Percentiles rank a stretch among this genome's conserved stretches.
These are phyloP conservation scores for Gallinago jamesoni DNA, from an alignment of 2,113 vertebrate genomes.

Conservation along the genomic window DNA sequence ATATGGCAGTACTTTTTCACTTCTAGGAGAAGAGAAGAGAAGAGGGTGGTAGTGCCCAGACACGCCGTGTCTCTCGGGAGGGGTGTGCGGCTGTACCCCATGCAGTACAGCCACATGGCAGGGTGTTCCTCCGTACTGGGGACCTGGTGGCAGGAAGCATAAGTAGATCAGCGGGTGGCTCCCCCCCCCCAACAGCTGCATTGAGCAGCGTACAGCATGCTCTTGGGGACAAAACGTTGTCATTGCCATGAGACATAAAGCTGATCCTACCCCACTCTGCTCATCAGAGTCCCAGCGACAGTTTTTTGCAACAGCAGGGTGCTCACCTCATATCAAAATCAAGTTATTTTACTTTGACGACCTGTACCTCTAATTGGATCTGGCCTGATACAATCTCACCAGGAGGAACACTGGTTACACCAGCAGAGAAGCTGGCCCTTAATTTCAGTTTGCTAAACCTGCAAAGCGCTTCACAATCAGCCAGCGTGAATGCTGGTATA, in stretches of 20 bases:
- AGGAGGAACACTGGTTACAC: background rate
- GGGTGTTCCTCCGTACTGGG: fast-evolving
- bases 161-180: background rate
- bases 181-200: background rate
- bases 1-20: background rate
- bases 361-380: background rate
- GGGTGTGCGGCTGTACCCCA: fast-evolving
- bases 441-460: background rate
- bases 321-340: background rate
- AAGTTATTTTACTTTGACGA: background rate
- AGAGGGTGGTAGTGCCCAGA: background rate
- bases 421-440: background rate
- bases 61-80: fast-evolving
- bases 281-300: background rate
- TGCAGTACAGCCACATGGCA: fast-evolving
- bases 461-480: background rate
- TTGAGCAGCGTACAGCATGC: fast-evolving
- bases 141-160: background rate
- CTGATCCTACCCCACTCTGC: background rate
- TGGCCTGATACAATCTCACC: background rate
- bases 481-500: background rate
- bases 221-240: background rate
- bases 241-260: background rate
- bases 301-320: background rate
- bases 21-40: background rate